Evolutionary conservation across 2,797 vertebrate genomes (phyloP).

Genomic region (Oryzias dopingdopingensis): DNA sequence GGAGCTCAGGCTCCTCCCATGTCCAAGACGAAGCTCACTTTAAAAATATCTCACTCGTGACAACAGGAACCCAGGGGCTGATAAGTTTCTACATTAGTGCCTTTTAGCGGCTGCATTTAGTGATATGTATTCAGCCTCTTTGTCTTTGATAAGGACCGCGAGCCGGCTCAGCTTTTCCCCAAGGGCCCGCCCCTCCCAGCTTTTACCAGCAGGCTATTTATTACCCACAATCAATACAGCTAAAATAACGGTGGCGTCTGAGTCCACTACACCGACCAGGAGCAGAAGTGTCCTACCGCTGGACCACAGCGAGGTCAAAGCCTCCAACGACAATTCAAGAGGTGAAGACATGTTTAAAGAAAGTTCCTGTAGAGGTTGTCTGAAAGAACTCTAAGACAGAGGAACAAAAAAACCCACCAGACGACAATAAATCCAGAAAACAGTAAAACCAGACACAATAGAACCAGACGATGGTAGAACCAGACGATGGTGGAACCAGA

Average conservation of each 20-base stretch:
- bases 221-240: conserved; percentile 60
- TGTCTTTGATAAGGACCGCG: conserved; percentile 21
- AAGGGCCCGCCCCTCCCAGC: conserved; percentile 17
- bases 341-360: no score
- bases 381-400: no score
- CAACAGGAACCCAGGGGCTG: conserved; percentile 9
- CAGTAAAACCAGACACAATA: no score
- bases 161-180: conserved; percentile 25
- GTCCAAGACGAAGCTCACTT: conserved; percentile 37
- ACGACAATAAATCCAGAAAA: no score
- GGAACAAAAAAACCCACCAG: no score
- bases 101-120: conserved; percentile 25
- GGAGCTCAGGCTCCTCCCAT: not conserved
- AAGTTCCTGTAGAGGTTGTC: no score
- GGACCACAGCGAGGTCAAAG: conserved; percentile 6
- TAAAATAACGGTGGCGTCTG: conserved; percentile 63
- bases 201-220: conserved; percentile 53
- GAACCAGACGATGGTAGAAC: no score
- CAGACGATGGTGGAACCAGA: no score
- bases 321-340: not conserved
- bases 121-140: conserved; percentile 19
- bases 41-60: conserved; percentile 1
- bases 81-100: conserved; percentile 30
- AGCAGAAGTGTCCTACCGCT: conserved; percentile 1
- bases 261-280: conserved; percentile 16